Percentiles rank a stretch among this genome's conserved stretches.
These are phyloP conservation scores for Camponotus fellah DNA, from an alignment of 2,888 invertebrate species.

Conservation along the genomic window DNA sequence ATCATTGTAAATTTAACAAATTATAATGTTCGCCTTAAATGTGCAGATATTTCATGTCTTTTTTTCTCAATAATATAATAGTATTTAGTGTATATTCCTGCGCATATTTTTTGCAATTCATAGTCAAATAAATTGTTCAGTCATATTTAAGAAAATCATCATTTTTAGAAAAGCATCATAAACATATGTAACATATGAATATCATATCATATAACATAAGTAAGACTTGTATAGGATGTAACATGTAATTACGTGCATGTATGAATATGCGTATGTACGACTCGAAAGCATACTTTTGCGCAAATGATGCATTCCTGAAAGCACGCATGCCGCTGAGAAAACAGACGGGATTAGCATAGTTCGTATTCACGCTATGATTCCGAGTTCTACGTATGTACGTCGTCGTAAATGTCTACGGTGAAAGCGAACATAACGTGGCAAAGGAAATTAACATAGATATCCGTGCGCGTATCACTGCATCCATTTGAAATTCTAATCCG, in stretches of 20 bases:
- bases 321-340: constrained; percentile 11
- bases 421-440: constrained; percentile 20
- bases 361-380: constrained; percentile 24
- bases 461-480: neutral
- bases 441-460: constrained; percentile 43
- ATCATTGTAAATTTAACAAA: neutral
- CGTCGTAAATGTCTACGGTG: neutral
- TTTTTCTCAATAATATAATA: constrained; percentile 1
- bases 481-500: constrained; percentile 9
- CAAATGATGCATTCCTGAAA: constrained; percentile 34
- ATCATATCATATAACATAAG: neutral
- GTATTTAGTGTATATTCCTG: neutral
- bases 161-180: neutral
- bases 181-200: neutral
- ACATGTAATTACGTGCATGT: neutral
- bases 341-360: constrained; percentile 33
- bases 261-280: neutral
- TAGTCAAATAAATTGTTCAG: neutral
- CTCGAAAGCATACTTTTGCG: constrained; percentile 22
- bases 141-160: neutral
- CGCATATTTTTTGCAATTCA: neutral
- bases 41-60: too few species aligned
- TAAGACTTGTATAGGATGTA: neutral
- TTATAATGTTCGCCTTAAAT: neutral
- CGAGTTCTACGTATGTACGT: constrained; percentile 13